These are phyloP conservation scores for Lucinisca nassula DNA, from an alignment of 2,888 invertebrate genomes.

Conservation along the genomic window DNA sequence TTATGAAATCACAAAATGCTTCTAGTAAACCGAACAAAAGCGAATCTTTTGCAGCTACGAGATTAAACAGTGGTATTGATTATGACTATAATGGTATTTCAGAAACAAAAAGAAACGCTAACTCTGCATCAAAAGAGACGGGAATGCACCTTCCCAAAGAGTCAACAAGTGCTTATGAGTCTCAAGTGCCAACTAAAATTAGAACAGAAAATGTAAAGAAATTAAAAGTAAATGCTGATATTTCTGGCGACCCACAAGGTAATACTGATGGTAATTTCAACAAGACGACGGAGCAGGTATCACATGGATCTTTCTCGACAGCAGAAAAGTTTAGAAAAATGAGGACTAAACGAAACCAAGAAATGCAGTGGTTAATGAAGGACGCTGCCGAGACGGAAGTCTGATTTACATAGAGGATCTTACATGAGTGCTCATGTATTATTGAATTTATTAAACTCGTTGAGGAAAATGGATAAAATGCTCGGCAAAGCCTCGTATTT, in stretches of 20 bases:
- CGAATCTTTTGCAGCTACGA: background rate
- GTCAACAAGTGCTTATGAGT: background rate
- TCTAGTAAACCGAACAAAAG: background rate
- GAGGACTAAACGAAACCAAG: conserved; percentile 52
- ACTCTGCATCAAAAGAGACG: too few species aligned
- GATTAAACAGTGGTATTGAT: background rate
- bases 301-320: conserved; percentile 17
- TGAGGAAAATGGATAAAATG: too few species aligned
- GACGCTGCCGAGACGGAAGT: conserved; percentile 70
- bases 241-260: background rate
- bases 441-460: too few species aligned
- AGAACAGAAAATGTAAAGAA: background rate
- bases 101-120: background rate
- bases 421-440: too few species aligned
- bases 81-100: background rate
- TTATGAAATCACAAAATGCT: background rate
- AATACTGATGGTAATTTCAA: background rate
- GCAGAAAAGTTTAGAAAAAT: conserved; percentile 50
- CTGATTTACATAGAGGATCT: too few species aligned
- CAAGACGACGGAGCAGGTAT: background rate
- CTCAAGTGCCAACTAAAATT: background rate
- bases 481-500: too few species aligned
- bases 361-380: conserved; percentile 67
- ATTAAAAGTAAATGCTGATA: background rate
- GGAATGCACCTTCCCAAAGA: background rate